Evolutionary conservation across 2,797 vertebrate species (phyloP).

Genomic region (Holocentrus rufus): DNA sequence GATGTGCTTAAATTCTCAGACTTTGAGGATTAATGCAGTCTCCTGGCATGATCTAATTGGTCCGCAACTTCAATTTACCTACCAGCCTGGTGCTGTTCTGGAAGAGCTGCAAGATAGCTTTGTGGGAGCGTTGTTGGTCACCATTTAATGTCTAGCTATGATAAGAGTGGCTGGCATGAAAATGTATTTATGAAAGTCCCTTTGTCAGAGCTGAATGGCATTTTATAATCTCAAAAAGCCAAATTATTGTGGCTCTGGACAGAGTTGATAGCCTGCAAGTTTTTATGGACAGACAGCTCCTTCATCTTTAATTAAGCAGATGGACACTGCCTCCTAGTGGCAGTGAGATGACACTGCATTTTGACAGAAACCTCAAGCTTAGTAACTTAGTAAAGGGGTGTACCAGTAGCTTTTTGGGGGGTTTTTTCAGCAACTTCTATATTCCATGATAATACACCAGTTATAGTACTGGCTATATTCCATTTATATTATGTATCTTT

Average conservation of each 20-base stretch:
- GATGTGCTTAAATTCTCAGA: not conserved
- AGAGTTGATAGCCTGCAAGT: slow-evolving; percentile 31
- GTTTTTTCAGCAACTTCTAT: no score
- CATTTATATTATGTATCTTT: not conserved
- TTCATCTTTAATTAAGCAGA: not conserved
- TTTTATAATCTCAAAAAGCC: slow-evolving; percentile 41
- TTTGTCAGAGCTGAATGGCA: slow-evolving; percentile 40
- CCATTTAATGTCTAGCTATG: not conserved
- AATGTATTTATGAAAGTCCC: slow-evolving; percentile 24
- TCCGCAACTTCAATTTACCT: slow-evolving; percentile 11
- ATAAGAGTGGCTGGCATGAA: slow-evolving; percentile 5
- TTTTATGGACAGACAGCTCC: not conserved
- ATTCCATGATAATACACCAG: no score
- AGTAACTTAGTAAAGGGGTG: no score
- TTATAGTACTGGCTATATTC: no score
- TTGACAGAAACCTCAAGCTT: not conserved
- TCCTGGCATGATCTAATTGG: not conserved
- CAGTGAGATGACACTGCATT: not conserved
- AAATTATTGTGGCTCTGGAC: slow-evolving; percentile 27
- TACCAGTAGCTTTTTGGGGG: no score
- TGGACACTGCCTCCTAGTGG: slow-evolving; percentile 63
- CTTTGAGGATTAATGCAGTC: not conserved
- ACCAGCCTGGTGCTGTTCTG: not conserved
- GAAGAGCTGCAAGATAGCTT: not conserved
- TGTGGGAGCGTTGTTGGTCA: not conserved